Evolutionary conservation across 2,888 invertebrate genomes (phyloP).

Genomic region (Drosophila merina): DNA sequence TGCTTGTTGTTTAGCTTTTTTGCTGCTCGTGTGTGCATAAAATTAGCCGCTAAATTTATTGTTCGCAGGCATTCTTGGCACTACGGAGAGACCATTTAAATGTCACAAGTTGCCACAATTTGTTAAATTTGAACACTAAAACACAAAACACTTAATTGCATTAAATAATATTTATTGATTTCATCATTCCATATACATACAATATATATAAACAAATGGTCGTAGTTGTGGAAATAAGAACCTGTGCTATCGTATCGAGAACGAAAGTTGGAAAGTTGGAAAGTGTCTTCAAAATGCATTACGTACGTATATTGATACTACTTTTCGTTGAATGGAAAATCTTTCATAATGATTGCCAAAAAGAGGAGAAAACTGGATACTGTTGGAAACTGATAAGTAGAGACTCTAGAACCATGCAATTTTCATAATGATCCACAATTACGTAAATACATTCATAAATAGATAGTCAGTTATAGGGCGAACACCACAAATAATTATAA

Average conservation of each 20-base stretch:
- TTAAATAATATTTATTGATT: slow-evolving; percentile 77
- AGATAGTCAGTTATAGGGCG: slow-evolving; percentile 64
- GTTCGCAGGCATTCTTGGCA: slow-evolving; percentile 50
- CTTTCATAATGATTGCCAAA: not conserved
- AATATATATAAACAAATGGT: slow-evolving; percentile 51
- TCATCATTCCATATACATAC: slow-evolving; percentile 48
- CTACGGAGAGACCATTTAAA: slow-evolving; percentile 34
- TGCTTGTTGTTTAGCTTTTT: slow-evolving; percentile 43
- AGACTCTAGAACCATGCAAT: slow-evolving; percentile 57
- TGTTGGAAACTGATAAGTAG: not conserved
- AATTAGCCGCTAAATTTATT: slow-evolving; percentile 67
- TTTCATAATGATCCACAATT: slow-evolving; percentile 58
- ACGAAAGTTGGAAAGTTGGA: slow-evolving; percentile 23
- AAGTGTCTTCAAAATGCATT: slow-evolving; percentile 36
- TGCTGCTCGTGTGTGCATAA: slow-evolving; percentile 57
- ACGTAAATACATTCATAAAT: slow-evolving; percentile 62
- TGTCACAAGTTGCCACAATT: slow-evolving; percentile 51
- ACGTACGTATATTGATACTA: slow-evolving; percentile 25
- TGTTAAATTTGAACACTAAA: slow-evolving; percentile 23
- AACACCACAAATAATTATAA: slow-evolving; percentile 37
- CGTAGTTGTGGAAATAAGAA: slow-evolving; percentile 35
- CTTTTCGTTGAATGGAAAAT: slow-evolving; percentile 5
- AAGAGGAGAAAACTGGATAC: not conserved
- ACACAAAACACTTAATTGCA: slow-evolving; percentile 58
- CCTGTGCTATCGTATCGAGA: slow-evolving; percentile 36